Evolutionary conservation across 2,888 invertebrate genomes (phyloP).

Genomic region (Sabatieria punctata): DNA sequence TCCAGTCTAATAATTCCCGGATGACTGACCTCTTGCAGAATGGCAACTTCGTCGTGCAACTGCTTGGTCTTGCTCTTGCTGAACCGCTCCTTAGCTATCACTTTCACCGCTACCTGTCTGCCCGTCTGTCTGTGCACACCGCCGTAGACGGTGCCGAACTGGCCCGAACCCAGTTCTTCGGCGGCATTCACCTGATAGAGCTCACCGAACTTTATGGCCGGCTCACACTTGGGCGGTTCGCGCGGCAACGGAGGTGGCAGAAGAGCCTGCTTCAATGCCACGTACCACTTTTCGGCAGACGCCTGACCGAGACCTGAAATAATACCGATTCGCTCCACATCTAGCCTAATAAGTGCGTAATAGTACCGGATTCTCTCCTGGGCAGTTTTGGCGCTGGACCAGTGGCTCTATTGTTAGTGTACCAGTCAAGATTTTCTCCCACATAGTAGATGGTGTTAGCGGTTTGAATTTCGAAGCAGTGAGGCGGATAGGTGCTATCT

Average conservation of each 20-base stretch:
- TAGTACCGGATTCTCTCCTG: slow-evolving; percentile 5
- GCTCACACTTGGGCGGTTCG: slow-evolving; percentile 16
- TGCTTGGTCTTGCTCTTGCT: slow-evolving; percentile 25
- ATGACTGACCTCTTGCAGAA: slow-evolving; percentile 31
- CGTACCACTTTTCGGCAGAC: slow-evolving; percentile 7
- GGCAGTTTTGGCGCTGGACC: slow-evolving; percentile 2
- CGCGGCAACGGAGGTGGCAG: slow-evolving; percentile 20
- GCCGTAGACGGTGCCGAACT: slow-evolving; percentile 96
- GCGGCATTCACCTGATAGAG: slow-evolving; percentile 49
- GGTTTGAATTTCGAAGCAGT: slow-evolving; percentile 29
- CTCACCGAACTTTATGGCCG: slow-evolving; percentile 25
- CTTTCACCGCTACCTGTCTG: slow-evolving; percentile 29
- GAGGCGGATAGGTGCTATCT: slow-evolving; percentile 23
- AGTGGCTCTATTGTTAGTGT: not conserved
- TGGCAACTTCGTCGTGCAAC: slow-evolving; percentile 23
- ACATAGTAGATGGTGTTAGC: slow-evolving; percentile 23
- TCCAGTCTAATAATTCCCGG: slow-evolving; percentile 60
- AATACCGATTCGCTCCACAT: not conserved
- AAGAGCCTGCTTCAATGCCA: slow-evolving; percentile 15
- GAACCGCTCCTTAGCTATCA: slow-evolving; percentile 28
- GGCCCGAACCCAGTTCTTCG: slow-evolving; percentile 91
- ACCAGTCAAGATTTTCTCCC: slow-evolving; percentile 25
- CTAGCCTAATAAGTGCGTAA: not conserved
- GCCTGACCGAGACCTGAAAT: not conserved
- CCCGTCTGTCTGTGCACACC: slow-evolving; percentile 41